Percentiles rank a stretch among this genome's conserved stretches.
These are phyloP conservation scores for Odontamblyopus lacepedii DNA, from an alignment of 2,797 vertebrate species.

Conservation along the genomic window DNA sequence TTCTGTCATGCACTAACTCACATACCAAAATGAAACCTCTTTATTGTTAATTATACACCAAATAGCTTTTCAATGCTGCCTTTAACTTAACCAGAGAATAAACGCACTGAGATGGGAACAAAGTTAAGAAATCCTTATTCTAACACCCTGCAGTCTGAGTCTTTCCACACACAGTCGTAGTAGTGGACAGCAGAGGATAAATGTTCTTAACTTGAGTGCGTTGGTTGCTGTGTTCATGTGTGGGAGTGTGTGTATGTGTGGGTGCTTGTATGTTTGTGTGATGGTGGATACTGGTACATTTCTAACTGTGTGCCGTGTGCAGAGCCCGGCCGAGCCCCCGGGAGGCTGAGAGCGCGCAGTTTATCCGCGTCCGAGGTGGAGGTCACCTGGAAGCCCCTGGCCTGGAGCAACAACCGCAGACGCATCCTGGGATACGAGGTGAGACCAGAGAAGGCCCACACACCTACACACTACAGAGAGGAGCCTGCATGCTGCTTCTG, in stretches of 20 bases:
- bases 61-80: background rate
- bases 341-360: slow-evolving; percentile 83
- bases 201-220: slow-evolving; percentile 1
- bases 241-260: too few relatives aligned
- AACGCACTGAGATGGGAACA: background rate
- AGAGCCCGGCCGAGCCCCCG: slow-evolving; percentile 90
- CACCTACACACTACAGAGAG: slow-evolving; percentile 19
- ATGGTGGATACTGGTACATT: slow-evolving; percentile 25
- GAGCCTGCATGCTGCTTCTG: slow-evolving; percentile 28
- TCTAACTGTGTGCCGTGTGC: slow-evolving; percentile 26
- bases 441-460: slow-evolving; percentile 53
- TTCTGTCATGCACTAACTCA: background rate
- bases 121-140: too few relatives aligned
- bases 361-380: slow-evolving; percentile 89
- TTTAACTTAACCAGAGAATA: background rate
- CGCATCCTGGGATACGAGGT: slow-evolving; percentile 94
- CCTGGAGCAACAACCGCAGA: slow-evolving; percentile 86
- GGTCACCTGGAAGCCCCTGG: slow-evolving; percentile 88
- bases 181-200: background rate
- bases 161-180: background rate
- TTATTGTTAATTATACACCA: background rate
- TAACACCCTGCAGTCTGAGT: background rate
- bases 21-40: background rate
- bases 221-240: too few relatives aligned
- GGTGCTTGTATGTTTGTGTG: slow-evolving; percentile 28